Percentiles rank a stretch among this genome's conserved stretches.
phyloP scores from a whole-genome alignment of 2,113 vertebrate species.

The Scytalopus superciliaris region DNA sequence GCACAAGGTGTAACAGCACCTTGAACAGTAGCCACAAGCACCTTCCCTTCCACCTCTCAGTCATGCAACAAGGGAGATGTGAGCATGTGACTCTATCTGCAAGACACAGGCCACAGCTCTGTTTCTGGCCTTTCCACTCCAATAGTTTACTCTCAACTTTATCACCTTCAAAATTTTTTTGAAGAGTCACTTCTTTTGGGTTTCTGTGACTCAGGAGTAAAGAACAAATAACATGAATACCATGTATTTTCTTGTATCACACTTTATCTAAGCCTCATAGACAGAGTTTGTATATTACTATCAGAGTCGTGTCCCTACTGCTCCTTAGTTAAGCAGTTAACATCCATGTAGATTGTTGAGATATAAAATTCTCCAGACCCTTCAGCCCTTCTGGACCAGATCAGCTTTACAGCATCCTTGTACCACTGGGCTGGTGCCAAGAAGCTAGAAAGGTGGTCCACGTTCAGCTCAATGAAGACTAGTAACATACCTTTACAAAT shows the following conservation, averaged over 20 bases:
- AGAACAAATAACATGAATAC: background rate
- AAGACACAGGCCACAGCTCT: fast-evolving
- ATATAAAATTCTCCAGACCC: background rate
- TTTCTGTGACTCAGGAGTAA: background rate
- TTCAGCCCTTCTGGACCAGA: background rate
- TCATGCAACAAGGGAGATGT: background rate
- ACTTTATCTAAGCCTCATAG: background rate
- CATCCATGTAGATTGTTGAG: background rate
- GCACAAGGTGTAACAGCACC: background rate
- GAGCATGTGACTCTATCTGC: background rate
- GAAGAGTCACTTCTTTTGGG: background rate
- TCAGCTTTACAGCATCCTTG: background rate
- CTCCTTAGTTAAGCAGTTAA: background rate
- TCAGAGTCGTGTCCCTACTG: fast-evolving
- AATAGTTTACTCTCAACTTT: background rate
- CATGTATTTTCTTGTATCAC: background rate
- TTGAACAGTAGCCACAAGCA: background rate
- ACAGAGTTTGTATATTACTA: background rate
- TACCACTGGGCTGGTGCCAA: background rate
- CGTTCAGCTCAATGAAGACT: background rate
- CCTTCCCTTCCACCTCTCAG: background rate
- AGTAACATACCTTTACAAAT: background rate
- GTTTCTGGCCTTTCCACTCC: background rate
- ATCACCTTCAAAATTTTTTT: background rate
- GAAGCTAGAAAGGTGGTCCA: background rate